These are phyloP conservation scores for Cylas formicarius DNA, from an alignment of 1,140 invertebrate species.

Conservation along the genomic window DNA sequence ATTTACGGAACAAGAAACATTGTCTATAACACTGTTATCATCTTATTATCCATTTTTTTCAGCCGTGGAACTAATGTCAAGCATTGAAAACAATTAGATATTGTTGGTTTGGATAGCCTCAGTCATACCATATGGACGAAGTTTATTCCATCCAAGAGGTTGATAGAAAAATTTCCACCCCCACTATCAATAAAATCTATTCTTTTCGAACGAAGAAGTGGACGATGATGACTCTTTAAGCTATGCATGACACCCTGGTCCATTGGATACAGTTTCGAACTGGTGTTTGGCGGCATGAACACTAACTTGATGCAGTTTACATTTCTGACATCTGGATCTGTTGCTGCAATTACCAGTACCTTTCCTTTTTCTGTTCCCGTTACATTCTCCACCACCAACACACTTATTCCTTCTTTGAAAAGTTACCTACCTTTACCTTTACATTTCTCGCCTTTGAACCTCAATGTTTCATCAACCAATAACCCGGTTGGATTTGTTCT, in stretches of 20 bases:
- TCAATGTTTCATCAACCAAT: constrained; percentile 37
- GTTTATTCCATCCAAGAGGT: neutral
- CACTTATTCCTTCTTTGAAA: constrained; percentile 39
- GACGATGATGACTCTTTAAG: constrained; percentile 16
- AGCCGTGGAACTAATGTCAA: no score
- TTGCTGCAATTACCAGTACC: constrained; percentile 36
- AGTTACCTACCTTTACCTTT: constrained; percentile 40
- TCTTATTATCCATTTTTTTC: no score
- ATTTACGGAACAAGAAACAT: no score
- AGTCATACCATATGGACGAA: neutral
- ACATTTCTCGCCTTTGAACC: constrained; percentile 35
- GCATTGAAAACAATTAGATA: no score
- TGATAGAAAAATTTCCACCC: neutral
- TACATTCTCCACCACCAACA: constrained; percentile 36
- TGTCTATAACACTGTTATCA: no score
- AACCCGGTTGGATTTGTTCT: constrained; percentile 43
- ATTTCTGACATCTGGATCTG: constrained; percentile 14
- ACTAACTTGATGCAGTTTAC: constrained; percentile 16
- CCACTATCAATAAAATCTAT: constrained; percentile 2
- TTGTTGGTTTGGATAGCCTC: neutral
- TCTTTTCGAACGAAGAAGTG: neutral
- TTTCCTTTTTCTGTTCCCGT: constrained; percentile 41
- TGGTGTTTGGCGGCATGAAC: constrained; percentile 24
- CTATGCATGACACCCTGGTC: constrained; percentile 23
- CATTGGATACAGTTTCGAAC: constrained; percentile 23